Base-by-base conservation (phyloP, 2,797 vertebrate species). In the Sebastes ruberrimus region DNA sequence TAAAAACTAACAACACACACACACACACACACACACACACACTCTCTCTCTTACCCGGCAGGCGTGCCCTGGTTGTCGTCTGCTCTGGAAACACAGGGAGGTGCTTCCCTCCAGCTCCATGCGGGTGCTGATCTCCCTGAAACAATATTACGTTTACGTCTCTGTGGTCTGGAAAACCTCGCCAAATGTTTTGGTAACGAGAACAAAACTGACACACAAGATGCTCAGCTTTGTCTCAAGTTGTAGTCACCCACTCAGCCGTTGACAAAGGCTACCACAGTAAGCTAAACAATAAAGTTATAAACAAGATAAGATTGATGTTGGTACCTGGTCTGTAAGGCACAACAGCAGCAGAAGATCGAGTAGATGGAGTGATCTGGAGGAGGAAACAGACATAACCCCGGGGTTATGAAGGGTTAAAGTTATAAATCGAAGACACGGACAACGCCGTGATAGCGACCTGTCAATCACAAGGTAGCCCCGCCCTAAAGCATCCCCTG, bases 331-430 rank as follows among this genome's bases (percentile, higher is more conserved):
- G 94, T 95, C 86, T 96, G 96, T 14, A 94, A 7, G 18, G 85
- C 67, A n/a, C 93, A 94, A 74, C 96, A 97, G 82, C 97, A 97
- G 85, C 97, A 97, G 94, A 97, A 96, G 66, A 97, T 62, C 0
- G 96, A 97, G 85, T 92, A 95, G 84, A 95, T 92, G 74, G 95
- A 95, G n/a, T 95, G 95, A 94, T 96, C 97, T 97, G 94, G 2
- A 81, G 33, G 33, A 35, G 33, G 33, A 35, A 35, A 35, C 33
- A 35, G 33, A 35, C 33, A 35, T 35, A 11, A 35, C 33, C 33
- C 33, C 33, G 33, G 33, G 33, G 4, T 35, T 35, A 35, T 35
- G 33, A 35, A 35, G 33, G 33, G 33, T 35, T 35, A 35, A 35
- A 35, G 33, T 35, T 35, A 1, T 35, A 35, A 35, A 35, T 35